phyloP scores from a whole-genome alignment of 1,140 invertebrate species.

The Venturia canescens region DNA sequence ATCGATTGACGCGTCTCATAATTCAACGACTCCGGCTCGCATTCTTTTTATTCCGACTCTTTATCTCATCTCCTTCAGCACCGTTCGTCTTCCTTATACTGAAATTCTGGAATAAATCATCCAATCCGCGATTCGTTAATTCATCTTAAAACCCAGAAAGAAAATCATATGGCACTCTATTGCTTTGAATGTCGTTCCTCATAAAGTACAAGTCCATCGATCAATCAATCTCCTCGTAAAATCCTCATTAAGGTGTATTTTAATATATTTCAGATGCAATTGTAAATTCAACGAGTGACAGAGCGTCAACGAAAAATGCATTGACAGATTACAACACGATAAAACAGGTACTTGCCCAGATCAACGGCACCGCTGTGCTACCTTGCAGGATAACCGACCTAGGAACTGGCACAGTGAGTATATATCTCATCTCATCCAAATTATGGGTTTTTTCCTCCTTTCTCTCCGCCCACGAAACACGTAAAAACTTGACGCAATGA shows the following conservation, averaged over 20 bases:
- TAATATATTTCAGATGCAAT: background rate
- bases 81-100: background rate
- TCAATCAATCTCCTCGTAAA: background rate
- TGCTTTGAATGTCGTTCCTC: too few relatives aligned
- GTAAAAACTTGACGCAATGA: background rate
- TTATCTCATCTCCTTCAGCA: background rate
- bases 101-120: background rate
- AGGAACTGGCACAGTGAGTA: constrained; percentile 62
- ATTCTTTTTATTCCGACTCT: background rate
- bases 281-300: constrained; percentile 34
- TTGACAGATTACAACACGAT: constrained; percentile 36
- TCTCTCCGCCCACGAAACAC: background rate
- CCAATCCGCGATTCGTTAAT: too few relatives aligned
- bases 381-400: constrained; percentile 60
- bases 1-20: constrained; percentile 38
- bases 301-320: constrained; percentile 27
- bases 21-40: background rate
- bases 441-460: background rate
- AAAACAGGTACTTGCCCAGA: constrained; percentile 61
- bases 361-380: constrained; percentile 58
- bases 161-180: background rate
- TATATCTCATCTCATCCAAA: constrained; percentile 44
- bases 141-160: background rate
- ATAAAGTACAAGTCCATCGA: too few relatives aligned
- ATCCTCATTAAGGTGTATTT: background rate